phyloP scores from a whole-genome alignment of 2,888 invertebrate genomes.

The Poecilobothrus nobilitatus region DNA sequence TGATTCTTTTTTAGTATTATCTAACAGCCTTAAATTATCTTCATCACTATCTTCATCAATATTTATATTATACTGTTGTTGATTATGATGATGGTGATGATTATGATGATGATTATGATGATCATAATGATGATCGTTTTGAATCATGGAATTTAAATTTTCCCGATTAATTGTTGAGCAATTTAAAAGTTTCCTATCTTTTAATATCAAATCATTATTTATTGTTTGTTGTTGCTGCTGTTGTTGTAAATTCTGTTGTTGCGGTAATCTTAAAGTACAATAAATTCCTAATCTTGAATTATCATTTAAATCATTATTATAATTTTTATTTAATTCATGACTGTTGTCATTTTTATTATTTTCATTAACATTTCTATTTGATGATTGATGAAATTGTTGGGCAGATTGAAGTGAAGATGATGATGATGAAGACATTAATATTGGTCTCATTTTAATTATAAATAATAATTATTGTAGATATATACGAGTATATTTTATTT shows the following conservation, averaged over 20 bases:
- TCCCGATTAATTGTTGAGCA: not conserved
- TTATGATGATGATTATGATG: too few species aligned
- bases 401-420: not conserved
- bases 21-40: not conserved
- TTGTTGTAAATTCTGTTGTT: not conserved
- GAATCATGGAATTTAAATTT: not conserved
- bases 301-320: conserved; percentile 16
- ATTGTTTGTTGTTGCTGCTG: not conserved
- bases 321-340: conserved; percentile 13
- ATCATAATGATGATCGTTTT: too few species aligned
- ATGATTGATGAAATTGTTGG: not conserved
- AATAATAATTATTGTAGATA: too few species aligned
- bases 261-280: conserved; percentile 20
- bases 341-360: conserved; percentile 4
- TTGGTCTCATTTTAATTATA: not conserved
- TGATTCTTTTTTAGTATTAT: not conserved
- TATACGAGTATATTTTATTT: too few species aligned
- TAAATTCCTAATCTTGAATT: conserved; percentile 18
- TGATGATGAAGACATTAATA: not conserved
- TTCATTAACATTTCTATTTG: not conserved
- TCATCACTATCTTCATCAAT: not conserved
- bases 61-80: not conserved
- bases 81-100: not conserved
- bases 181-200: not conserved
- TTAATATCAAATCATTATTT: not conserved